Percentiles rank a stretch among this genome's conserved stretches.
Evolutionary conservation across 2,113 vertebrate species (phyloP).

Genomic region (Eptesicus fuscus): DNA sequence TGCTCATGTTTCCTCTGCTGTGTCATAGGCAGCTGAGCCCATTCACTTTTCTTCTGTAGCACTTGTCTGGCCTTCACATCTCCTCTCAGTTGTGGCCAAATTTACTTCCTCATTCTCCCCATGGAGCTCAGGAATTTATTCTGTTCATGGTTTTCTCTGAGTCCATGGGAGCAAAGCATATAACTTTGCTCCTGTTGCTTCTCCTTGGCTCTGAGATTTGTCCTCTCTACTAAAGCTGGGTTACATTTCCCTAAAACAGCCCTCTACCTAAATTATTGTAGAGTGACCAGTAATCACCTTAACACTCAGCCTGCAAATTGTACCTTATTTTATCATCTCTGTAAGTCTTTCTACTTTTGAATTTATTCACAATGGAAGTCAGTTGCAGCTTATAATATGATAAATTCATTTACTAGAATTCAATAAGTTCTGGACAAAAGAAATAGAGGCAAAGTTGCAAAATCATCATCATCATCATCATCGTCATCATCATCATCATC

Average conservation of each 20-base stretch:
- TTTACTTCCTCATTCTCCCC: not conserved
- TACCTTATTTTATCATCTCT: not conserved
- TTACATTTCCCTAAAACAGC: slow-evolving; percentile 31
- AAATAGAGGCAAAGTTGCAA: not conserved
- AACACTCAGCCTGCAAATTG: not conserved
- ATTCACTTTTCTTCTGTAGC: not conserved
- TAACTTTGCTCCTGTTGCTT: not conserved
- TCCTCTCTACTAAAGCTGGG: not conserved
- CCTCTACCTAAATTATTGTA: not conserved
- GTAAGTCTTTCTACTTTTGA: not conserved
- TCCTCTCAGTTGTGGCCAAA: not conserved
- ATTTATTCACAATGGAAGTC: not conserved
- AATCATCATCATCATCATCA: not conserved
- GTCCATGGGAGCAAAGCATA: not conserved
- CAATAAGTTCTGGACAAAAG: not conserved
- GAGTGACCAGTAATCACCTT: not conserved
- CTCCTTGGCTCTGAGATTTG: slow-evolving; percentile 14
- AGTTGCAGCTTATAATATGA: not conserved
- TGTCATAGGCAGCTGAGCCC: not conserved
- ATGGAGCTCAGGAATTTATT: slow-evolving; percentile 30
- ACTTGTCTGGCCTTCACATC: not conserved
- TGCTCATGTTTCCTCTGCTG: not conserved
- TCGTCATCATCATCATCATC: not conserved
- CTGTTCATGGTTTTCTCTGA: not conserved
- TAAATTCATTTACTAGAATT: not conserved